A percentile compares a stretch with the other conserved stretches of the same genome.
phyloP scores from a whole-genome alignment of 2,113 vertebrate genomes.

The Sorex fumeus region DNA sequence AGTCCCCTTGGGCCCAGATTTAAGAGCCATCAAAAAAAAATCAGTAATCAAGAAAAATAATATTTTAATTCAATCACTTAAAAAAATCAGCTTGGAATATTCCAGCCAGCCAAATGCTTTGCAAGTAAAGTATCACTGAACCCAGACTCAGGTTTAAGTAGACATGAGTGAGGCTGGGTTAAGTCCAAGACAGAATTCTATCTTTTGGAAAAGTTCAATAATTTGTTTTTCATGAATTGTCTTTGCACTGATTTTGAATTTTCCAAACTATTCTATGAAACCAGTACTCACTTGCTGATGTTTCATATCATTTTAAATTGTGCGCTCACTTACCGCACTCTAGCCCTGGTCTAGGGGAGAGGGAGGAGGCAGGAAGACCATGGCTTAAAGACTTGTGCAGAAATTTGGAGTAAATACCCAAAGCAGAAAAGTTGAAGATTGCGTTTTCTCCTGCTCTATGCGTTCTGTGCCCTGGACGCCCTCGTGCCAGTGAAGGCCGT shows the following conservation, averaged over 20 bases:
- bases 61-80: slow-evolving; percentile 33
- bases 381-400: slow-evolving; percentile 47
- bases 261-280: not conserved
- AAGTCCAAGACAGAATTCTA: not conserved
- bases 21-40: not conserved
- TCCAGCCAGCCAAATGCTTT: slow-evolving; percentile 5
- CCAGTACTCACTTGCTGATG: slow-evolving; percentile 1
- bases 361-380: slow-evolving; percentile 18
- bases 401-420: slow-evolving; percentile 63
- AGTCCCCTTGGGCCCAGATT: slow-evolving; percentile 12
- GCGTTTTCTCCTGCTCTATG: slow-evolving; percentile 48
- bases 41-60: slow-evolving; percentile 56
- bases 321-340: not conserved
- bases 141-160: not conserved
- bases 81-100: slow-evolving; percentile 14
- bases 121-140: slow-evolving; percentile 54
- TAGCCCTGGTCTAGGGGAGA: not conserved
- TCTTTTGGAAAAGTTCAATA: slow-evolving; percentile 35
- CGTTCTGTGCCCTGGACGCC: slow-evolving; percentile 57
- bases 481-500: slow-evolving; percentile 64
- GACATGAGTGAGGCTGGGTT: not conserved
- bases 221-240: slow-evolving; percentile 24
- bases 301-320: not conserved
- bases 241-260: slow-evolving; percentile 44
- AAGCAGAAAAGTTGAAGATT: slow-evolving; percentile 65